phyloP scores from a whole-genome alignment of 2,888 invertebrate species.

The Agrilus cyanescens region DNA sequence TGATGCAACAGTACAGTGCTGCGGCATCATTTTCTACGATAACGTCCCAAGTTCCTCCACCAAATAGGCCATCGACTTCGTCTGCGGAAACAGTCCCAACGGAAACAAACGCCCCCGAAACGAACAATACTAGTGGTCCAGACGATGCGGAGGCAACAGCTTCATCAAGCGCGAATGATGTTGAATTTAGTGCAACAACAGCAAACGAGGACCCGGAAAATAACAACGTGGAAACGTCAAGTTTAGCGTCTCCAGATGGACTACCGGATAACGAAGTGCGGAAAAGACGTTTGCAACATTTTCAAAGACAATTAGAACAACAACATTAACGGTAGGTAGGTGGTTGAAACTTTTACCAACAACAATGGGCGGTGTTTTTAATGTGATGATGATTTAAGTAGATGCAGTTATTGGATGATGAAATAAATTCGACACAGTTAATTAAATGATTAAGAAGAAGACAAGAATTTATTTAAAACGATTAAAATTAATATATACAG shows the following conservation, averaged over 20 bases:
- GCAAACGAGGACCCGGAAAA: conserved; percentile 2
- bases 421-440: no score
- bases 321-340: background rate
- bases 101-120: conserved; percentile 3
- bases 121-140: conserved; percentile 2
- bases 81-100: conserved; percentile 3
- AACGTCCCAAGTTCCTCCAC: conserved; percentile 16
- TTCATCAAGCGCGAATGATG: background rate
- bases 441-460: no score
- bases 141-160: conserved; percentile 1
- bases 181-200: background rate
- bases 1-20: conserved; percentile 88
- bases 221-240: no score
- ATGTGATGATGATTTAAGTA: no score
- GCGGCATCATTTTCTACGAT: conserved; percentile 42
- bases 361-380: no score
- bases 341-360: no score
- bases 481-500: no score
- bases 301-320: conserved; percentile 27
- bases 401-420: no score
- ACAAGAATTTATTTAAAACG: no score
- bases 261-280: conserved; percentile 53
- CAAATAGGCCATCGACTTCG: conserved; percentile 3
- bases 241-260: background rate
- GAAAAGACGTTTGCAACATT: conserved; percentile 66